A percentile compares a stretch with the other conserved stretches of the same genome.
These are phyloP conservation scores for Alosa sapidissima DNA, from an alignment of 2,797 vertebrate species.

Conservation along the genomic window DNA sequence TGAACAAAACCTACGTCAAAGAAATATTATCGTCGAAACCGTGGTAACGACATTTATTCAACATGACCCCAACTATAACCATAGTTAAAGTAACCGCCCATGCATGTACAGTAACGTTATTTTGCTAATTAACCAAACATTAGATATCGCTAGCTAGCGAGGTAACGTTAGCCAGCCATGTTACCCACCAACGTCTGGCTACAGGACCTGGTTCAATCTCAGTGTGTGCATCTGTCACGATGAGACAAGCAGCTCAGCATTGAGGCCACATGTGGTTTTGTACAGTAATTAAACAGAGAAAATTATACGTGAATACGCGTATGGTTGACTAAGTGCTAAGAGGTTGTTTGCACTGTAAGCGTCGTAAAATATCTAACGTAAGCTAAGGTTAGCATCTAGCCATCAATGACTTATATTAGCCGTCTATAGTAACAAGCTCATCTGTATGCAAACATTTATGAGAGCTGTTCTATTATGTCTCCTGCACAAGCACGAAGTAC, in stretches of 20 bases:
- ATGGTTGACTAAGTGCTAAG: background rate
- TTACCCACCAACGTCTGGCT: slow-evolving; percentile 11
- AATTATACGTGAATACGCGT: background rate
- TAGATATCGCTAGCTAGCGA: background rate
- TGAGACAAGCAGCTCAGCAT: background rate
- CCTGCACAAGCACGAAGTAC: background rate
- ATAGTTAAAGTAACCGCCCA: background rate
- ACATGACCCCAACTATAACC: background rate
- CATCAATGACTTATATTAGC: background rate
- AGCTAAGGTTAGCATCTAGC: background rate
- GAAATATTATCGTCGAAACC: background rate
- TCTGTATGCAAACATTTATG: background rate
- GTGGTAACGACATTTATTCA: background rate
- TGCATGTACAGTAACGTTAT: background rate
- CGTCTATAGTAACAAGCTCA: background rate
- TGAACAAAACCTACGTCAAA: background rate
- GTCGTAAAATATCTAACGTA: background rate
- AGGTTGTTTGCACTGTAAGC: background rate
- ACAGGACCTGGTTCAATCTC: slow-evolving; percentile 13
- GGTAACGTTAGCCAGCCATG: slow-evolving; percentile 19
- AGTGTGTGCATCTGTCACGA: slow-evolving; percentile 4
- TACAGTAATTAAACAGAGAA: background rate
- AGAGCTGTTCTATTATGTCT: background rate
- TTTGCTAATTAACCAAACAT: background rate
- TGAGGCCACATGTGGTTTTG: background rate